Percentiles rank a stretch among this genome's conserved stretches.
phyloP scores from a whole-genome alignment of 2,797 vertebrate species.

The Austrolebias charrua region DNA sequence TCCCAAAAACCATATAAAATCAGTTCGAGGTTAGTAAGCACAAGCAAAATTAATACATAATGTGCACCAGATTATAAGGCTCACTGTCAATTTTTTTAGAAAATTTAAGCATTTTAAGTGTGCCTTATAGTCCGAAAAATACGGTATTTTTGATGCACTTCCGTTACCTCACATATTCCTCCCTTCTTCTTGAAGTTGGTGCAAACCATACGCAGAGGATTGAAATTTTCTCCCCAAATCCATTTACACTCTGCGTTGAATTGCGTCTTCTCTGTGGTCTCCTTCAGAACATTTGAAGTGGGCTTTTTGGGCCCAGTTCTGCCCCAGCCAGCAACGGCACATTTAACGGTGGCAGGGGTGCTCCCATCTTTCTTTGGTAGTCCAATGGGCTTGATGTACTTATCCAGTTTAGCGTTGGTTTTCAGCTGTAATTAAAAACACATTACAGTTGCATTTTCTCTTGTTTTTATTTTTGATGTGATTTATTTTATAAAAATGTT shows the following conservation, averaged over 20 bases:
- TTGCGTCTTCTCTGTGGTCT: constrained; percentile 44
- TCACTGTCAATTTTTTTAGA: too few relatives aligned
- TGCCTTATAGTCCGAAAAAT: too few relatives aligned
- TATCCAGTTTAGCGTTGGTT: constrained; percentile 50
- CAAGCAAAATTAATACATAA: too few relatives aligned
- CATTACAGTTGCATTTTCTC: not conserved
- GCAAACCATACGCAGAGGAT: constrained; percentile 59
- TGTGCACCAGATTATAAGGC: too few relatives aligned
- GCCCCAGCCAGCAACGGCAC: constrained; percentile 74
- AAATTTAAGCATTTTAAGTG: too few relatives aligned
- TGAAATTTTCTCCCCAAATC: constrained; percentile 11
- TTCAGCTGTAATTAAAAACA: constrained; percentile 59
- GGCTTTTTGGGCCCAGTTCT: accelerated
- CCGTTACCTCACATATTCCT: constrained; percentile 68
- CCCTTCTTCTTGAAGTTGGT: constrained; percentile 51
- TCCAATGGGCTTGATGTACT: constrained; percentile 41
- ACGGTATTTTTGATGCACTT: not conserved
- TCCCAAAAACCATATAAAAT: too few relatives aligned
- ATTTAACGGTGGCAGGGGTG: constrained; percentile 28
- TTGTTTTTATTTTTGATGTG: not conserved
- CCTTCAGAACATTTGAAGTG: constrained; percentile 48
- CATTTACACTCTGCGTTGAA: constrained; percentile 22
- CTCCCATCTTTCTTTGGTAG: constrained; percentile 48
- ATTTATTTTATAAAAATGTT: too few relatives aligned
- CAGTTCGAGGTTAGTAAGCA: too few relatives aligned